phyloP scores from a whole-genome alignment of 2,113 vertebrate species.

The Myrmophylax atrothorax region DNA sequence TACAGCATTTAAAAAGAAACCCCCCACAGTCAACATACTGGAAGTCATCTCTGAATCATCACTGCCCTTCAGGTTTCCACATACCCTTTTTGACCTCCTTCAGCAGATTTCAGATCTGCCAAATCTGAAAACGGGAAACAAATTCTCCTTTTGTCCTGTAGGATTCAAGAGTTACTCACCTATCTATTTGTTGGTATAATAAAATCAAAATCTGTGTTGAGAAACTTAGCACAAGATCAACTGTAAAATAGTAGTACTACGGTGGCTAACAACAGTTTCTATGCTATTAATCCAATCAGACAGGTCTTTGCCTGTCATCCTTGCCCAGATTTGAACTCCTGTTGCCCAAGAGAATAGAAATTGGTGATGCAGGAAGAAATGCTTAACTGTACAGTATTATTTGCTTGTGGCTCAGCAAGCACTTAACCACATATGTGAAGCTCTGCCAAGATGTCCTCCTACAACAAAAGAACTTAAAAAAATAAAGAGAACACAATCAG shows the following conservation, averaged over 20 bases:
- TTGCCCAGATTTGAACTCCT: conserved; percentile 51
- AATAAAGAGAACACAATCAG: conserved; percentile 27
- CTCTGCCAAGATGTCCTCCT: conserved; percentile 43
- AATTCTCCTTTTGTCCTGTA: not conserved
- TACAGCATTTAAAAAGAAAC: not conserved
- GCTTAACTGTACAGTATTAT: conserved; percentile 48
- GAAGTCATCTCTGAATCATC: not conserved
- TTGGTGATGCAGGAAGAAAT: conserved; percentile 57
- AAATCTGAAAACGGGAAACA: not conserved
- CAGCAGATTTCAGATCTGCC: not conserved
- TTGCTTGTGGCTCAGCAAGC: conserved; percentile 44
- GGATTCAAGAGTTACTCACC: not conserved
- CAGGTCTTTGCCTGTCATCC: conserved; percentile 24
- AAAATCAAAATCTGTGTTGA: not conserved
- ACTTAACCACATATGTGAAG: conserved; percentile 44
- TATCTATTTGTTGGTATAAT: not conserved
- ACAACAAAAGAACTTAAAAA: conserved; percentile 51
- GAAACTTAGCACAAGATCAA: not conserved
- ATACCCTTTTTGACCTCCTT: not conserved
- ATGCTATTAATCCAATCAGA: conserved; percentile 30
- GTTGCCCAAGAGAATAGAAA: conserved; percentile 54
- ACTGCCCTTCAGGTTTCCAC: not conserved
- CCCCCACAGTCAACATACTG: not conserved
- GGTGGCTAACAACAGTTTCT: conserved; percentile 32
- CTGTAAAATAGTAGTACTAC: conserved; percentile 10